phyloP scores from a whole-genome alignment of 2,113 vertebrate species.

The Nymphicus hollandicus region DNA sequence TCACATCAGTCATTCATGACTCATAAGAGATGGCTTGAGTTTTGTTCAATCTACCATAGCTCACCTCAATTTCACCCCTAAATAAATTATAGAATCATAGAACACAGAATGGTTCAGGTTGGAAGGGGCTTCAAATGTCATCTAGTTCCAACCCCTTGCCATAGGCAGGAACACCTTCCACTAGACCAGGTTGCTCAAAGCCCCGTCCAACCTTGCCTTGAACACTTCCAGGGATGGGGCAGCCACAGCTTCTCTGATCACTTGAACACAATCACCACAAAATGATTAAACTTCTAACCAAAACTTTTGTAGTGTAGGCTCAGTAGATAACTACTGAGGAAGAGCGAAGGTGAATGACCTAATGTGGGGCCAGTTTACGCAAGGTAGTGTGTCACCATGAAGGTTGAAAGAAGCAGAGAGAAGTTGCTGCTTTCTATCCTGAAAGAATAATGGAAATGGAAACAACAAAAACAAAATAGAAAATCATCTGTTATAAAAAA shows the following conservation, averaged over 20 bases:
- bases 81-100: neutral
- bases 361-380: neutral
- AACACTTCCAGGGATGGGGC: neutral
- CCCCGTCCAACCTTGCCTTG: neutral
- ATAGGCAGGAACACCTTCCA: neutral
- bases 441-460: neutral
- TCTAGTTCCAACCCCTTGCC: neutral
- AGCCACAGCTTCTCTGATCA: neutral
- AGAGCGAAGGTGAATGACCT: neutral
- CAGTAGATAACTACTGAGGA: neutral
- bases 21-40: neutral
- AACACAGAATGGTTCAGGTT: neutral
- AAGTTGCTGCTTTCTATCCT: neutral
- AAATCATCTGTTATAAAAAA: neutral
- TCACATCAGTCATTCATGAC: neutral
- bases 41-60: neutral
- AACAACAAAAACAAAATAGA: neutral
- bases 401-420: neutral
- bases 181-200: neutral
- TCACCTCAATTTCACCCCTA: neutral
- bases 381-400: neutral
- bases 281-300: neutral
- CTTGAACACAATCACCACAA: neutral
- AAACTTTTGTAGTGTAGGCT: neutral
- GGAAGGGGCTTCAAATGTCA: neutral